Percentiles rank a stretch among this genome's conserved stretches.
Evolutionary conservation across 2,797 vertebrate genomes (phyloP).

Genomic region (Pelobates cultripes): DNA sequence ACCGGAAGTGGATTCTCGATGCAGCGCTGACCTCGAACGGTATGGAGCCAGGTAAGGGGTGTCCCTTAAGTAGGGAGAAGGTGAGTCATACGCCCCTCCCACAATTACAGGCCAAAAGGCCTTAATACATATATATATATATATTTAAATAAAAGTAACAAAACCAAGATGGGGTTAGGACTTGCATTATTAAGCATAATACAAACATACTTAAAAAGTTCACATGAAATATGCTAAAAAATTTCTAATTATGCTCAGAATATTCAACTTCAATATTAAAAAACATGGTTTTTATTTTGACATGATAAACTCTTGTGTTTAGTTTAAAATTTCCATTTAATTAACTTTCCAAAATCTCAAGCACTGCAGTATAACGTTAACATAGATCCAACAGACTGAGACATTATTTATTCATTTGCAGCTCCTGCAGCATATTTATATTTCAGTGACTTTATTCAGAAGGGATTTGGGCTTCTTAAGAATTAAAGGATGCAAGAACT

Average conservation of each 20-base stretch:
- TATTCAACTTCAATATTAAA: neutral
- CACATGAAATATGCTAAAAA: no score
- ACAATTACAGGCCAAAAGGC: no score
- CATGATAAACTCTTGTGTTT: slow-evolving; percentile 4
- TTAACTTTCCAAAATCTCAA: slow-evolving; percentile 28
- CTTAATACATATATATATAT: no score
- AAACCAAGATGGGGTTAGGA: no score
- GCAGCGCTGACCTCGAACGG: no score
- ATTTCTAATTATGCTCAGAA: neutral
- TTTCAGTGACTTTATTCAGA: slow-evolving; percentile 38
- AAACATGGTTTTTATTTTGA: slow-evolving; percentile 11
- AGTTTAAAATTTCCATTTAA: slow-evolving; percentile 19
- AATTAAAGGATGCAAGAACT: slow-evolving; percentile 3
- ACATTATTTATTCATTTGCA: slow-evolving; percentile 42
- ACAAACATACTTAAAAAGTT: no score
- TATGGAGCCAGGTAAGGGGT: no score
- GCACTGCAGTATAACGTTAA: slow-evolving; percentile 24
- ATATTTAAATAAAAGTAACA: no score
- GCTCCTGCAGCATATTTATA: slow-evolving; percentile 40
- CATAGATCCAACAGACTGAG: slow-evolving; percentile 41
- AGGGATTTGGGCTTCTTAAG: slow-evolving; percentile 14
- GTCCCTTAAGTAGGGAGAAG: no score
- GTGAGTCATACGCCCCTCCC: no score
- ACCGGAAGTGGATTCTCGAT: no score
- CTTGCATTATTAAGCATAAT: no score